Evolutionary conservation across 2,113 vertebrate species (phyloP).

Genomic region (Scytalopus superciliaris): DNA sequence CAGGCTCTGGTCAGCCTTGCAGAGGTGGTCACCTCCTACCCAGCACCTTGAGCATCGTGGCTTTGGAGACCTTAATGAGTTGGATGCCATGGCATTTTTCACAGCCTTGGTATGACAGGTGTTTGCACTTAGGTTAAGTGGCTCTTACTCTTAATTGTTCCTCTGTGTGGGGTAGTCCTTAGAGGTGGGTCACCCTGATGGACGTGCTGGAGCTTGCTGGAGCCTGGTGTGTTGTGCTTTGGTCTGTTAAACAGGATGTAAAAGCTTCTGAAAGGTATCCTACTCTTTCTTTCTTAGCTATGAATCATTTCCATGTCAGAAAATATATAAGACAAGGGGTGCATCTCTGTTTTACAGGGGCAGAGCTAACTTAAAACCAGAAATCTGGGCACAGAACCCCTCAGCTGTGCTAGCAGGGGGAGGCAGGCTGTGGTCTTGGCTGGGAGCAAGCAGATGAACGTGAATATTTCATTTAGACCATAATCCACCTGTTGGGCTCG

Average conservation of each 20-base stretch:
- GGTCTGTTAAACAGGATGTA: neutral
- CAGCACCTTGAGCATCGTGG: neutral
- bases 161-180: neutral
- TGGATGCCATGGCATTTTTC: neutral
- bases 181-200: neutral
- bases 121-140: neutral
- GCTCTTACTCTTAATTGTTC: neutral
- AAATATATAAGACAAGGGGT: neutral
- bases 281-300: neutral
- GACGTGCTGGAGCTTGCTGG: rapidly evolving
- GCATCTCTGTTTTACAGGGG: neutral
- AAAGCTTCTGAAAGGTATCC: neutral
- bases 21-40: neutral
- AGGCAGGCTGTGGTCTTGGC: neutral
- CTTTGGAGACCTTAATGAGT: neutral
- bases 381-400: neutral
- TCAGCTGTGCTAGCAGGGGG: neutral
- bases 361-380: neutral
- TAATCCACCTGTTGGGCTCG: neutral
- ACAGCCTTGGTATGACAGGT: neutral
- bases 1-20: neutral
- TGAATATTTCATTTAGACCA: neutral
- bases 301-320: neutral
- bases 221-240: neutral
- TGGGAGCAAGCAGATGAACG: neutral